Evolutionary conservation across 2,888 invertebrate genomes (phyloP).

Genomic region (Sesia apiformis): DNA sequence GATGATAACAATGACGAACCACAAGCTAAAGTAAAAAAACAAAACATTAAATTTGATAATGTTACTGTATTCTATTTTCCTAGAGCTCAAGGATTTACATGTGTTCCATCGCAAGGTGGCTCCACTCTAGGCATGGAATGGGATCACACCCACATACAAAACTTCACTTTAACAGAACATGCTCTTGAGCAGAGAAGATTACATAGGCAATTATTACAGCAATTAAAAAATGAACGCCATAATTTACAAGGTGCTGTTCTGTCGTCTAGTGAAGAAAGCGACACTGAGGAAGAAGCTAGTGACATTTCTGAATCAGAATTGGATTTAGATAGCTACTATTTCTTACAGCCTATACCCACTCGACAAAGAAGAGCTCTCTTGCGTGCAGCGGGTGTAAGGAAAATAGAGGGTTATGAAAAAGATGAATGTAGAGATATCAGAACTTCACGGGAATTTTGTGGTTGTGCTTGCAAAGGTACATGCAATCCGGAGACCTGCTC

Average conservation of each 20-base stretch:
- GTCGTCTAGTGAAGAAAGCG: constrained; percentile 88
- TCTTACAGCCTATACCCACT: constrained; percentile 93
- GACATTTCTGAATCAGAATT: constrained; percentile 88
- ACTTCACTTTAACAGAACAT: constrained; percentile 90
- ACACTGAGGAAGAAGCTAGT: constrained; percentile 88
- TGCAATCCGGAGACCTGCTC: constrained; percentile 97
- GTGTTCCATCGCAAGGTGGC: constrained; percentile 92
- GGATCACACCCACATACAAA: constrained; percentile 79
- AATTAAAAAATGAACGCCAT: constrained; percentile 81
- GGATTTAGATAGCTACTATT: constrained; percentile 92
- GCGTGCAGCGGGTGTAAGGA: constrained; percentile 93
- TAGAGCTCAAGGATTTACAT: constrained; percentile 91
- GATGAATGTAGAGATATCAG: constrained; percentile 95
- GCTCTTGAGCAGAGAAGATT: constrained; percentile 90
- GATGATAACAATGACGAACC: constrained; percentile 57
- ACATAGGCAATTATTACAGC: constrained; percentile 86
- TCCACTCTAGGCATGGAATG: constrained; percentile 95
- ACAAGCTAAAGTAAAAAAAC: constrained; percentile 79
- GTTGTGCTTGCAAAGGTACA: constrained; percentile 92
- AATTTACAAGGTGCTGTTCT: constrained; percentile 66
- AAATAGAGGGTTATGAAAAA: constrained; percentile 94
- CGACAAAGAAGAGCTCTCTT: constrained; percentile 90
- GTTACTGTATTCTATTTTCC: constrained; percentile 97
- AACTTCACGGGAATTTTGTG: constrained; percentile 93
- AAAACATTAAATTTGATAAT: constrained; percentile 89